A percentile compares a stretch with the other conserved stretches of the same genome.
Conservation (phyloP, 1,140 invertebrate species). For the Batillaria attramentaria region DNA sequence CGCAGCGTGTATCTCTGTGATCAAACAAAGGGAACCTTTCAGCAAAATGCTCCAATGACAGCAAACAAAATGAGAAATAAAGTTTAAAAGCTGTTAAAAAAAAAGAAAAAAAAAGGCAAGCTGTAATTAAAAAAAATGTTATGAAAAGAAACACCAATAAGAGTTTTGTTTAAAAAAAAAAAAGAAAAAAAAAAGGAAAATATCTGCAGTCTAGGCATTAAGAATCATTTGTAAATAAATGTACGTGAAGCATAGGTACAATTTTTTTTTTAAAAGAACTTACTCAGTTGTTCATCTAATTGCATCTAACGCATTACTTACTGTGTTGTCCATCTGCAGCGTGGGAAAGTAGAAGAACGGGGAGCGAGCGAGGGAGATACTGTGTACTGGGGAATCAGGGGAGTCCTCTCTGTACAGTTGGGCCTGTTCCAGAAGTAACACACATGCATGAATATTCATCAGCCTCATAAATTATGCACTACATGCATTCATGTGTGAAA, state of each 20-base stretch:
- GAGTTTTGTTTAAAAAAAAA: neutral
- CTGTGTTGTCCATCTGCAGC: constrained; percentile 79
- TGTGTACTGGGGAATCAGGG: constrained; percentile 81
- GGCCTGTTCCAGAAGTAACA: constrained; percentile 65
- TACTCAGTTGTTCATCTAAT: no score
- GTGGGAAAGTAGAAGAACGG: constrained; percentile 77
- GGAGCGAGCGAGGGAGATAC: constrained; percentile 75
- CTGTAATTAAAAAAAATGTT: neutral
- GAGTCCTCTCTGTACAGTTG: constrained; percentile 76
- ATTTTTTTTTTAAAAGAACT: no score
- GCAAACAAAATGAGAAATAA: neutral
- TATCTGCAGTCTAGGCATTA: no score
- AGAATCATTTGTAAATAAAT: no score
- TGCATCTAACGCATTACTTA: no score
- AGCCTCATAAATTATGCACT: no score
- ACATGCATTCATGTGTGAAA: no score
- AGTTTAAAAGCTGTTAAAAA: neutral
- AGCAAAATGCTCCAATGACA: neutral
- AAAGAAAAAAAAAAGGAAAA: no score
- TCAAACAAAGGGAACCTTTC: constrained; percentile 13
- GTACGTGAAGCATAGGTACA: no score
- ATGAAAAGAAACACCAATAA: neutral
- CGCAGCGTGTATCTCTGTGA: constrained; percentile 79
- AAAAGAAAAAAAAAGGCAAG: no score
- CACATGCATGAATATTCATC: no score